phyloP scores from a whole-genome alignment of 1,140 invertebrate species.

The Ptiloglossa arizonensis region DNA sequence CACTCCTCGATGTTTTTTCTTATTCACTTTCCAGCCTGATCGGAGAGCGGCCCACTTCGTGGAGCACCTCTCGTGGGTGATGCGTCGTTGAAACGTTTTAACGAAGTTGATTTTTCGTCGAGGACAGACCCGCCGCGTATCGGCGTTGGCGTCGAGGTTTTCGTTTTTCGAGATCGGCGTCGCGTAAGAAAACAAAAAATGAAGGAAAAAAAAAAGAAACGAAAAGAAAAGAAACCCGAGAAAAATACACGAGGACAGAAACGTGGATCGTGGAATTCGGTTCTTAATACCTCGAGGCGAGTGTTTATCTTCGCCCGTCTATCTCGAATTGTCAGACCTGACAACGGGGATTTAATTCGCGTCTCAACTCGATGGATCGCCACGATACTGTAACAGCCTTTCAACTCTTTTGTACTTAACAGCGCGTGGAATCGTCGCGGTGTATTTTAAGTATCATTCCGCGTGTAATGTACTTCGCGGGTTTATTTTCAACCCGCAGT shows the following conservation, averaged over 20 bases:
- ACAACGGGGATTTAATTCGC: conserved; percentile 48
- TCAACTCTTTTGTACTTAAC: conserved; percentile 8
- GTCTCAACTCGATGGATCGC: background rate
- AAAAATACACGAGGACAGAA: conserved; percentile 23
- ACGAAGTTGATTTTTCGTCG: background rate
- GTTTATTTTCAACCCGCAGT: background rate
- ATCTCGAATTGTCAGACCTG: conserved; percentile 44
- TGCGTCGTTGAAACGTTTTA: background rate
- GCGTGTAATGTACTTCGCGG: background rate
- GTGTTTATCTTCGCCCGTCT: conserved; percentile 50
- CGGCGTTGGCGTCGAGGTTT: too few species aligned
- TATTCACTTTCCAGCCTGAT: background rate
- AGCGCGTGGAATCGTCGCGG: background rate
- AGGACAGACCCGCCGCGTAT: background rate
- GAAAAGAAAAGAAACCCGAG: too few species aligned
- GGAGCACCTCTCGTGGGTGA: background rate
- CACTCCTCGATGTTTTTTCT: background rate
- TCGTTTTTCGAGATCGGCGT: too few species aligned
- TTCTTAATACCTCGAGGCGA: conserved; percentile 39
- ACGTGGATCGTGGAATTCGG: background rate
- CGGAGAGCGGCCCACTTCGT: conserved; percentile 6
- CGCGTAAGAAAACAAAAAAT: too few species aligned
- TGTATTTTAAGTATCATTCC: background rate
- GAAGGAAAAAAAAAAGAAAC: background rate
- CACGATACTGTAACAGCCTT: background rate